Evolutionary conservation across 1,140 invertebrate species (phyloP).

Genomic region (Heliothis subflexa): DNA sequence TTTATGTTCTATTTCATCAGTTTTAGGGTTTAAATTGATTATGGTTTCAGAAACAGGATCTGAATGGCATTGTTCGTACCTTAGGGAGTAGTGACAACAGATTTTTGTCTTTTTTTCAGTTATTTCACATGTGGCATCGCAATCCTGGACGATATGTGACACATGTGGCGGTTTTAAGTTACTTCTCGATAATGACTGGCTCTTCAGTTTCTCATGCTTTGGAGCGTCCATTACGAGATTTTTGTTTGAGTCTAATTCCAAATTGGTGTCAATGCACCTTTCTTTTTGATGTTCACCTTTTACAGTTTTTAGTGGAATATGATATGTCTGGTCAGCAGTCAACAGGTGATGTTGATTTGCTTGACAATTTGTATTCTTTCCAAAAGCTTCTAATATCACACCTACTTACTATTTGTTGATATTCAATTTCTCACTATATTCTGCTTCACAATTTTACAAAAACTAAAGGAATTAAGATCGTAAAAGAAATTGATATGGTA

Average conservation of each 20-base stretch:
- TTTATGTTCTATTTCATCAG: conserved; percentile 54
- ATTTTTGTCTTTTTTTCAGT: conserved; percentile 82
- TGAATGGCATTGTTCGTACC: conserved; percentile 80
- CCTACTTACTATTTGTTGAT: too few relatives aligned
- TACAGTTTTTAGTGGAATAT: conserved; percentile 67
- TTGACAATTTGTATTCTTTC: conserved; percentile 25
- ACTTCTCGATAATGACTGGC: conserved; percentile 81
- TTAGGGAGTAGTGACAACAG: conserved; percentile 83
- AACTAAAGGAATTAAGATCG: conserved; percentile 1
- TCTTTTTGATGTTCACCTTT: conserved; percentile 75
- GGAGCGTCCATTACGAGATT: conserved; percentile 74
- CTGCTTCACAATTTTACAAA: not conserved
- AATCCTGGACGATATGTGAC: conserved; percentile 84
- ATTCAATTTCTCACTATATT: too few relatives aligned
- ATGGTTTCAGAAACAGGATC: conserved; percentile 50
- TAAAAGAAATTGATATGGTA: not conserved
- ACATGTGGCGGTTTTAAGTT: conserved; percentile 84
- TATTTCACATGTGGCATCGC: conserved; percentile 84
- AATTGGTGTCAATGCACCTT: conserved; percentile 69
- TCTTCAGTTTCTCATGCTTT: conserved; percentile 79
- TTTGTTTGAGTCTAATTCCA: conserved; percentile 69
- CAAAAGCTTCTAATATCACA: not conserved
- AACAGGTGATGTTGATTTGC: conserved; percentile 69
- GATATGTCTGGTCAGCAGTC: conserved; percentile 65
- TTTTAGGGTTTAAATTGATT: conserved; percentile 64